Evolutionary conservation across 2,113 vertebrate species (phyloP).

Genomic region (Galeopterus variegatus): DNA sequence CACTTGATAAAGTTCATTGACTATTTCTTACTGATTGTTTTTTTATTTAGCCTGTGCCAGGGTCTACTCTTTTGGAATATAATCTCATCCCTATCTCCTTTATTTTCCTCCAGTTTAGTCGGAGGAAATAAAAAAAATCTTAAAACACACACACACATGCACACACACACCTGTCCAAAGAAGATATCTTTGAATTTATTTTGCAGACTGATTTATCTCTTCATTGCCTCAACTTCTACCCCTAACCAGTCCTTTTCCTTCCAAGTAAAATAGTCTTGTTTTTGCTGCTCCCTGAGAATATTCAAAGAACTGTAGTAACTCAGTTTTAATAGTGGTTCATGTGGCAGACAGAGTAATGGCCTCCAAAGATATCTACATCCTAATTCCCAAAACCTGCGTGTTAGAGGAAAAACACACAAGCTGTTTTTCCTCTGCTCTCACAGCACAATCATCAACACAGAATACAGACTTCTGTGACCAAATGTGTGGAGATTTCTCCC

Average conservation of each 20-base stretch:
- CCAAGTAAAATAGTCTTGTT: not conserved
- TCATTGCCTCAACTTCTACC: not conserved
- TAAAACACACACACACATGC: too few relatives aligned
- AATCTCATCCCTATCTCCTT: not conserved
- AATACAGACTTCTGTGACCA: too few relatives aligned
- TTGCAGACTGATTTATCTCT: not conserved
- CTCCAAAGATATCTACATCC: not conserved
- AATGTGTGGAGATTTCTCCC: too few relatives aligned
- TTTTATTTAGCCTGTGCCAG: not conserved
- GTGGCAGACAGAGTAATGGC: not conserved
- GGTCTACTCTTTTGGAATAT: not conserved
- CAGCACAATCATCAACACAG: too few relatives aligned
- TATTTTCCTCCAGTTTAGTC: not conserved
- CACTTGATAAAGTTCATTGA: not conserved
- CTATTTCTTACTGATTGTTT: not conserved
- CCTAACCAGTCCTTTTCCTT: not conserved
- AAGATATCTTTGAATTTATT: not conserved
- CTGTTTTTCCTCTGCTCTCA: too few relatives aligned
- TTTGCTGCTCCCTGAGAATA: not conserved
- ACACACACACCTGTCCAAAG: not conserved
- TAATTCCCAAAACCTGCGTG: not conserved
- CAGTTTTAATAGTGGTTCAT: not conserved
- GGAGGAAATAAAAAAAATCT: not conserved
- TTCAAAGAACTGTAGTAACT: not conserved
- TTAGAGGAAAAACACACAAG: too few relatives aligned